A percentile compares a stretch with the other conserved stretches of the same genome.
These are phyloP conservation scores for Entelurus aequoreus DNA, from an alignment of 2,113 vertebrate species.

Conservation along the genomic window DNA sequence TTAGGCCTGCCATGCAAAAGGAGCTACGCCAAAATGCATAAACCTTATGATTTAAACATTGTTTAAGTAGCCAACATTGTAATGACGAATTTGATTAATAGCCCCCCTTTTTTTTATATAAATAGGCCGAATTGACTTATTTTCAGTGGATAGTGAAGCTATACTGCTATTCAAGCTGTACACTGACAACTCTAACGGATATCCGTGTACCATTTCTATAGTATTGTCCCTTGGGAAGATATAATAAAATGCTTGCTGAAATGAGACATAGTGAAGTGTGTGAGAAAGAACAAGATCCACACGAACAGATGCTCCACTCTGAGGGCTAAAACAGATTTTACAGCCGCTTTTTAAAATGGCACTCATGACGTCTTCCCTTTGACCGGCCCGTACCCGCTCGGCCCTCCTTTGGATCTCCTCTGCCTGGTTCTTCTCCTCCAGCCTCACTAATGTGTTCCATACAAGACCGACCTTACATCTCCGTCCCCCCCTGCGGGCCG, in stretches of 20 bases:
- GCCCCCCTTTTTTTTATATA: too few relatives aligned
- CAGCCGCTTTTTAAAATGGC: constrained; percentile 3
- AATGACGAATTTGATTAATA: too few relatives aligned
- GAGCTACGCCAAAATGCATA: too few relatives aligned
- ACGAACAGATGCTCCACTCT: constrained; percentile 1
- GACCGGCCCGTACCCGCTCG: constrained; percentile 22
- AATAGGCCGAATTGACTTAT: too few relatives aligned
- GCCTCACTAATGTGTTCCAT: constrained; percentile 30
- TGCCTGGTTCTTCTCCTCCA: constrained; percentile 18
- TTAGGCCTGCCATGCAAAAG: too few relatives aligned
- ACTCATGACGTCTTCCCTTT: constrained; percentile 31
- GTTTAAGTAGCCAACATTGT: too few relatives aligned
- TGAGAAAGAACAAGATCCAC: constrained; percentile 4
- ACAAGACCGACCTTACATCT: constrained; percentile 43
- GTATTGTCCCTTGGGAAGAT: too few relatives aligned
- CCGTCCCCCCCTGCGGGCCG: constrained; percentile 12
- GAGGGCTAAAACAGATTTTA: constrained; percentile 4
- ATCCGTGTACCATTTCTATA: too few relatives aligned
- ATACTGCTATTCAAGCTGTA: too few relatives aligned
- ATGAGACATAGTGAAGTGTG: background rate
- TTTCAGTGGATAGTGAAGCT: too few relatives aligned
- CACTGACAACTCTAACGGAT: too few relatives aligned
- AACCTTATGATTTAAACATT: too few relatives aligned
- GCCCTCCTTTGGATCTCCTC: constrained; percentile 40
- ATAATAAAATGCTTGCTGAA: background rate